Evolutionary conservation across 2,888 invertebrate genomes (phyloP).

Genomic region (Dicyrtomina minuta): DNA sequence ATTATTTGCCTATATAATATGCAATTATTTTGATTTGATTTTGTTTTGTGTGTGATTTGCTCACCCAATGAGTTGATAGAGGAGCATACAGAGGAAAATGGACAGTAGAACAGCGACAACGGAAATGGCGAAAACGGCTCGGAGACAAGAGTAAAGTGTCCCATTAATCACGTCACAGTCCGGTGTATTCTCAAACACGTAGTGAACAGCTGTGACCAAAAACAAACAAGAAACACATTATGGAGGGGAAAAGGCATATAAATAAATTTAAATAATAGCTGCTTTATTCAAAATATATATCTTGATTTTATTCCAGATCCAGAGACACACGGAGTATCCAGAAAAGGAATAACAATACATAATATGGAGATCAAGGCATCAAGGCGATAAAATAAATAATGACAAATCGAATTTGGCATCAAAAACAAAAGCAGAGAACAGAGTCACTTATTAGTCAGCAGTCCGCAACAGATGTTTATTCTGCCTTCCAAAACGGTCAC

Average conservation of each 20-base stretch:
- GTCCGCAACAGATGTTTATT: too few relatives aligned
- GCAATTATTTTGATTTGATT: background rate
- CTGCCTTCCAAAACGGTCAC: too few relatives aligned
- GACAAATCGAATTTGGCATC: too few relatives aligned
- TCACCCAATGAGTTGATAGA: conserved; percentile 80
- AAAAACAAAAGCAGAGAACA: too few relatives aligned
- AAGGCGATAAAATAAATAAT: too few relatives aligned
- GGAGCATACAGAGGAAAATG: conserved; percentile 89
- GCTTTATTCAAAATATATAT: too few relatives aligned
- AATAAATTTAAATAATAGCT: background rate
- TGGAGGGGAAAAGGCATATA: background rate
- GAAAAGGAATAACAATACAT: too few relatives aligned
- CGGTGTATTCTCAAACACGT: conserved; percentile 81
- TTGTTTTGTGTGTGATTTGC: too few relatives aligned
- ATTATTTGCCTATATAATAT: background rate
- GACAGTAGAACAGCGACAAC: conserved; percentile 87
- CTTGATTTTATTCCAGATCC: background rate
- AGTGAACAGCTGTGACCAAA: conserved; percentile 65
- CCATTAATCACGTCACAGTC: conserved; percentile 90
- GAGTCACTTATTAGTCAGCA: too few relatives aligned
- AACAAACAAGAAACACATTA: conserved; percentile 33
- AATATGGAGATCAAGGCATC: too few relatives aligned
- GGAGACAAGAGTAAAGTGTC: conserved; percentile 79
- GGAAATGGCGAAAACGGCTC: conserved; percentile 87
- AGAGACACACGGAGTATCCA: too few relatives aligned